Percentiles rank a stretch among this genome's conserved stretches.
Conservation (phyloP, 1,140 invertebrate genomes). For the Formica selysi region DNA sequence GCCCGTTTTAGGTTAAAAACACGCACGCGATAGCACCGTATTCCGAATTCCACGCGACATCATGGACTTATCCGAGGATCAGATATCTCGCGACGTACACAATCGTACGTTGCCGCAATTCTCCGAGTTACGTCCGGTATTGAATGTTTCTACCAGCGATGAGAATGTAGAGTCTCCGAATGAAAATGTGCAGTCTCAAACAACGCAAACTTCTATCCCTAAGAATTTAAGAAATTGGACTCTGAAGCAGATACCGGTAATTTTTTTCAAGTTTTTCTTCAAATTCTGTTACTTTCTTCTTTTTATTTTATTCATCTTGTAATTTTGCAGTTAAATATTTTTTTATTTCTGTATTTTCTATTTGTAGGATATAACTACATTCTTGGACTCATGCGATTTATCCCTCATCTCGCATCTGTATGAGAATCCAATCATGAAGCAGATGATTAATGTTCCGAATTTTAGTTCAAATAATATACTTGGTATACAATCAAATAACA, state of each 20-base stretch:
- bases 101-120: constrained; percentile 81
- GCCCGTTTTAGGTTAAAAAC: constrained; percentile 67
- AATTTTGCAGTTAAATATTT: neutral
- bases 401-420: constrained; percentile 81
- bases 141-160: constrained; percentile 56
- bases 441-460: constrained; percentile 84
- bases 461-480: constrained; percentile 82
- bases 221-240: constrained; percentile 58
- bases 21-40: neutral
- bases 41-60: constrained; percentile 27
- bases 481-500: constrained; percentile 79
- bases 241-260: constrained; percentile 81
- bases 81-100: constrained; percentile 73
- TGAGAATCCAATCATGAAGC: constrained; percentile 78
- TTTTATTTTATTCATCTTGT: neutral
- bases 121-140: constrained; percentile 76
- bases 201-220: constrained; percentile 75
- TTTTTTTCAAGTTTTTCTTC: neutral
- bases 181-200: constrained; percentile 69
- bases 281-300: neutral
- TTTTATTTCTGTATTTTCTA: constrained; percentile 61
- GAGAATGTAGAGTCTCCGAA: neutral
- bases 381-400: too few relatives aligned
- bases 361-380: too few relatives aligned
- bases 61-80: constrained; percentile 82